phyloP scores from a whole-genome alignment of 2,113 vertebrate species.

The Xenopus borealis region DNA sequence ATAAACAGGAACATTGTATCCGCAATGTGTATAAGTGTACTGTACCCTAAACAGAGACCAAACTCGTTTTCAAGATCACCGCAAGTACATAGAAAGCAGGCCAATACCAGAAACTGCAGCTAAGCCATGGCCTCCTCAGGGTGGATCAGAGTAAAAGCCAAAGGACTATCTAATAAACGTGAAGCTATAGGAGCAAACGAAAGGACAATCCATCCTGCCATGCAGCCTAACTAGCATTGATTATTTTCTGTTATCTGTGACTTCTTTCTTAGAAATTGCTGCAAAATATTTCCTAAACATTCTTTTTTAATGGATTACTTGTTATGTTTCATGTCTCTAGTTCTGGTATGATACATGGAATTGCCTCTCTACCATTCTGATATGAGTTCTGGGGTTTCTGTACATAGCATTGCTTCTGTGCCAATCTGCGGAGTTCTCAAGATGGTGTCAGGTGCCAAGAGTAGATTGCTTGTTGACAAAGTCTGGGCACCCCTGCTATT shows the following conservation, averaged over 20 bases:
- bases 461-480: too few species aligned
- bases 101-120: constrained; percentile 61
- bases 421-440: too few species aligned
- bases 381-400: too few species aligned
- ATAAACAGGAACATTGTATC: too few species aligned
- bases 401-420: too few species aligned
- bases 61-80: constrained; percentile 60
- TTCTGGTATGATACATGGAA: too few species aligned
- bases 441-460: too few species aligned
- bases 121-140: constrained; percentile 63
- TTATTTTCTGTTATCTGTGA: constrained; percentile 45
- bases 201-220: constrained; percentile 62
- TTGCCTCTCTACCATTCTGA: too few species aligned
- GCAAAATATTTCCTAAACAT: background rate
- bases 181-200: constrained; percentile 61
- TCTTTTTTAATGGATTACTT: background rate
- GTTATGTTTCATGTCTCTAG: background rate
- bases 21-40: constrained; percentile 64
- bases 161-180: constrained; percentile 58
- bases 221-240: constrained; percentile 62
- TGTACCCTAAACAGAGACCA: constrained; percentile 59
- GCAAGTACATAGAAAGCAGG: constrained; percentile 57
- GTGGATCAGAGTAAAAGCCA: constrained; percentile 82
- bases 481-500: too few species aligned
- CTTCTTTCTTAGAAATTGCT: constrained; percentile 1